Percentiles rank a stretch among this genome's conserved stretches.
Evolutionary conservation across 2,888 invertebrate genomes (phyloP).

Genomic region (Cantharis rufa): DNA sequence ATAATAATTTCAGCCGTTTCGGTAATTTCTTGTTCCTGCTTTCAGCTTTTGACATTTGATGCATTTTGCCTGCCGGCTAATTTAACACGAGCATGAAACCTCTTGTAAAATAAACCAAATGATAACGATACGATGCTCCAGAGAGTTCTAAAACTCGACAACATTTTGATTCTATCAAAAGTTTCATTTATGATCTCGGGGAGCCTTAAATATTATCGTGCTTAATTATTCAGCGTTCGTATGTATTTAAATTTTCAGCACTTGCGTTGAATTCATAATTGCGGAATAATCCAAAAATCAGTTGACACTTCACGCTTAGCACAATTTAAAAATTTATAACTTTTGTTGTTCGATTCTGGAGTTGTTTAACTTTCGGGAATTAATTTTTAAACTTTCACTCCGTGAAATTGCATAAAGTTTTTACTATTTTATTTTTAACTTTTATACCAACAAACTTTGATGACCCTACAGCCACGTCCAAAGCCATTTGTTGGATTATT

Average conservation of each 20-base stretch:
- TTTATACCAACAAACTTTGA: neutral
- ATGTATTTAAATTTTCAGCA: conserved; percentile 9
- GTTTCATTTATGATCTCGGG: conserved; percentile 15
- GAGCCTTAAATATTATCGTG: conserved; percentile 4
- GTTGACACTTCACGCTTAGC: conserved; percentile 8
- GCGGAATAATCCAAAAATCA: conserved; percentile 6
- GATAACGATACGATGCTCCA: conserved; percentile 19
- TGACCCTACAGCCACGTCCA: no score
- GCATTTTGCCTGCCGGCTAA: conserved; percentile 23
- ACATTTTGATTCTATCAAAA: conserved; percentile 14
- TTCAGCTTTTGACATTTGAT: conserved; percentile 16
- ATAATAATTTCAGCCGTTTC: neutral
- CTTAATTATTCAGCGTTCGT: conserved; percentile 10
- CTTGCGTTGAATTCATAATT: conserved; percentile 13
- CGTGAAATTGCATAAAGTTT: neutral
- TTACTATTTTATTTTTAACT: neutral
- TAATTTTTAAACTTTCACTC: neutral
- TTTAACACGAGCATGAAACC: conserved; percentile 23
- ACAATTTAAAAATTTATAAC: conserved; percentile 11
- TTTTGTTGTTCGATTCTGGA: neutral
- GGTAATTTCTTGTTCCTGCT: neutral
- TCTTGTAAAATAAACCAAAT: conserved; percentile 24
- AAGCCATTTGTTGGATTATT: no score
- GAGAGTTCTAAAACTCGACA: conserved; percentile 18
- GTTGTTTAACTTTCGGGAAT: neutral